These are phyloP conservation scores for Seladonia tumulorum DNA, from an alignment of 2,888 invertebrate species.

Conservation along the genomic window DNA sequence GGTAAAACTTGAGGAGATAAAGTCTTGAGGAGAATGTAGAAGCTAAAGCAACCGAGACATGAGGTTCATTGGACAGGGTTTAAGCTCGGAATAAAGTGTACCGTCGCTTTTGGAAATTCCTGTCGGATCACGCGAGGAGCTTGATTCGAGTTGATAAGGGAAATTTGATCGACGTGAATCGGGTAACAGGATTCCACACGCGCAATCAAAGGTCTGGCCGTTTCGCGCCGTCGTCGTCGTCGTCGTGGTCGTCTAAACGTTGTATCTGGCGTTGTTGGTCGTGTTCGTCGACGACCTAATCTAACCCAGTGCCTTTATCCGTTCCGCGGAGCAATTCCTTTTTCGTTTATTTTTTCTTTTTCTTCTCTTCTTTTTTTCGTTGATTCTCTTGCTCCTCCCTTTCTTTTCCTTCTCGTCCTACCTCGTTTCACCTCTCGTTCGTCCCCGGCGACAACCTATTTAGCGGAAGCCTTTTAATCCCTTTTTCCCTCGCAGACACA, in stretches of 20 bases:
- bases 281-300: constrained; percentile 33
- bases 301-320: constrained; percentile 54
- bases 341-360: constrained; percentile 22
- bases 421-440: background rate
- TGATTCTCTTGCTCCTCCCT: background rate
- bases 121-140: background rate
- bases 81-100: background rate
- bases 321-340: constrained; percentile 17
- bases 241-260: background rate
- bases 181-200: constrained; percentile 18
- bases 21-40: too few relatives aligned
- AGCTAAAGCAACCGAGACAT: background rate
- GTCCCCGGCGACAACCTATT: constrained; percentile 41
- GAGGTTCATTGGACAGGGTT: background rate
- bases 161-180: constrained; percentile 34
- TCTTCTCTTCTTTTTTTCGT: background rate
- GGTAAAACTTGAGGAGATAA: too few relatives aligned
- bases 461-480: constrained; percentile 45
- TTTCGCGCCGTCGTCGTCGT: background rate
- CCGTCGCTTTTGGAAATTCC: background rate
- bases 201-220: constrained; percentile 1
- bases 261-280: constrained; percentile 32
- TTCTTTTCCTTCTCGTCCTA: background rate
- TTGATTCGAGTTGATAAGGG: background rate
- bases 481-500: constrained; percentile 29